Evolutionary conservation across 1,140 invertebrate genomes (phyloP).

Genomic region (Campoletis sonorensis): DNA sequence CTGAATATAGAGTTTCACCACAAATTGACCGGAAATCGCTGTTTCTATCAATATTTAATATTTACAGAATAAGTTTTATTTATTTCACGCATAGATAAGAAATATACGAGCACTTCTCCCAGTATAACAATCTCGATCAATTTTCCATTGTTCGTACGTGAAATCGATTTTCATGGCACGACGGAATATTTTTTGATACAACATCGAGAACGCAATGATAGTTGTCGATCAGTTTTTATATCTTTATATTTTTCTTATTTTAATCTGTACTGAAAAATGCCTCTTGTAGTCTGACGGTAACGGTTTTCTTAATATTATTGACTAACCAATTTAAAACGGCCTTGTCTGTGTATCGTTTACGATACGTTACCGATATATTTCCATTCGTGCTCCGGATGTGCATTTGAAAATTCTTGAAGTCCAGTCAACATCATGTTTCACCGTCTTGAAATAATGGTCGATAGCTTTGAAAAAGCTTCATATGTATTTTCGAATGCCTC

Average conservation of each 20-base stretch:
- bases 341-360: no score
- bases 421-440: no score
- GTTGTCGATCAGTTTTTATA: background rate
- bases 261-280: no score
- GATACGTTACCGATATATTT: no score
- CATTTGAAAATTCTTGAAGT: no score
- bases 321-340: no score
- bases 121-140: background rate
- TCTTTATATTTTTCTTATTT: no score
- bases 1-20: background rate
- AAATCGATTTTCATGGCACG: constrained; percentile 14
- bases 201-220: background rate
- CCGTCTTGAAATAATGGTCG: background rate
- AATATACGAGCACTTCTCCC: background rate
- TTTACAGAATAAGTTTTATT: constrained; percentile 17
- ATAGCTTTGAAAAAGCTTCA: background rate
- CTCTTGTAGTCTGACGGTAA: no score
- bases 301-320: no score
- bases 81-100: constrained; percentile 15
- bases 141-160: background rate
- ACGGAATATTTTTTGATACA: background rate
- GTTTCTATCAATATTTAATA: background rate
- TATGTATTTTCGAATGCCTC: no score
- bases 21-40: background rate
- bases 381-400: no score